A percentile compares a stretch with the other conserved stretches of the same genome.
Conservation (phyloP, 64 coral and sea anemone genomes). For the Hydrozoanthus tunicans region DNA sequence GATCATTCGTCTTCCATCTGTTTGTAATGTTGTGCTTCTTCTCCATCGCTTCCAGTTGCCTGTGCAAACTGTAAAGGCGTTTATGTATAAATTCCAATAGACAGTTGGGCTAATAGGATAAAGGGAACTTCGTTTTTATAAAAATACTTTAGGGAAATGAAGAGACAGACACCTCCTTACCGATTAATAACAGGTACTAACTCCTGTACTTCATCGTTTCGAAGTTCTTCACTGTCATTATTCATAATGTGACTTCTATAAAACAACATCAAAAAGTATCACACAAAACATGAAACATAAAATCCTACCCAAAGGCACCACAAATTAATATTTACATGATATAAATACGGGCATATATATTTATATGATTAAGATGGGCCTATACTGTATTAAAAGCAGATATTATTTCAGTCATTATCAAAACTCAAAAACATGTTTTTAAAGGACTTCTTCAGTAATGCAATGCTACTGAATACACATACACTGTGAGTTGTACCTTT, state of each 20-base stretch:
- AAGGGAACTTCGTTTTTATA: neutral
- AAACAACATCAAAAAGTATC: neutral
- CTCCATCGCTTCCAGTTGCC: neutral
- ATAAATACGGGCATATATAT: neutral
- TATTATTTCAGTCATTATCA: neutral
- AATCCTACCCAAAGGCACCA: constrained; percentile 1
- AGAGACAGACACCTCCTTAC: neutral
- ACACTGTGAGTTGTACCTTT: constrained; percentile 31
- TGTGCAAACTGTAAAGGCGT: neutral
- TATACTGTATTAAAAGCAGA: neutral
- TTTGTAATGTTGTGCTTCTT: neutral
- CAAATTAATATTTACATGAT: neutral
- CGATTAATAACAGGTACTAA: constrained; percentile 15
- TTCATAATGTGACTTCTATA: neutral
- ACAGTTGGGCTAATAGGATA: neutral
- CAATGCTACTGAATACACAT: neutral
- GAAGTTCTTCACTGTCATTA: constrained; percentile 3
- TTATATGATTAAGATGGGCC: neutral
- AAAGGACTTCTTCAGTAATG: neutral
- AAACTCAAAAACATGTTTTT: neutral
- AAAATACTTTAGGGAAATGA: neutral
- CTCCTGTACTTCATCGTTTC: neutral
- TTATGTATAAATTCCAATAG: neutral
- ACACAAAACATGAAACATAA: constrained; percentile 16
- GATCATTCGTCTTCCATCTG: neutral